Base-by-base conservation (phyloP, 2,888 invertebrate species). In the Nomada goodeniana region DNA sequence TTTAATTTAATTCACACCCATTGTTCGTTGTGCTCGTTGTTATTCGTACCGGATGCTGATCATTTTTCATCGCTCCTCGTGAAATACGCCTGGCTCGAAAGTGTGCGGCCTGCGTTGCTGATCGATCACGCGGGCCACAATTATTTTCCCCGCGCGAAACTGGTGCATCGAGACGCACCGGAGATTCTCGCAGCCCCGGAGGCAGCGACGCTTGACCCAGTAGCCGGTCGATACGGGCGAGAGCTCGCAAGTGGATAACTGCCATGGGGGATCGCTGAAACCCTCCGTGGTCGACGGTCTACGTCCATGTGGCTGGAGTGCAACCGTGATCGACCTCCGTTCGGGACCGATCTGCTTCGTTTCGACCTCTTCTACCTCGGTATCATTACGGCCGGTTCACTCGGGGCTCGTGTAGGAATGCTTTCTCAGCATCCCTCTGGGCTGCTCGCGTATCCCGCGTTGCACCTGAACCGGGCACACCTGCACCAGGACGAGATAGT, bases 161-260 rank as follows among this genome's bases (percentile, higher is more conserved):
- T 87, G 76, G 74, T 72, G 71, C 78, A 77, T 57, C 75, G 44
- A 26, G 75, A 87, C 64, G 72, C 74, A 53, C 44, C 85, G 65
- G 84, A 80, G 84, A 86, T 91, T 90, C 89, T 82, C 89, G 87
- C 90, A 88, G 59, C 78, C 88, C 77, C 75, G 75, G 87, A 89
- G 83, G 88, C 87, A 86, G 75, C 85, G 90, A 87, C 90, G 90
- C 85, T 89, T 92, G 91, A 91, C 91, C 92, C 91, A 91, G 89
- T 91, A 89, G 90, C 89, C 85, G 83, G 69, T 29, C 68, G 53
- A 64, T 59, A 79, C 86, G 47, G 50, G 80, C 64, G 63, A 83
- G 85, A 85, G 88, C 88, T 88, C 86, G 91, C 91, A 91, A 92
- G 91, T 91, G 91, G 91, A 91, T 91, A 92, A 91, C 89, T 89